phyloP scores from a whole-genome alignment of 2,888 invertebrate species.

The Aspidiotus destructor region DNA sequence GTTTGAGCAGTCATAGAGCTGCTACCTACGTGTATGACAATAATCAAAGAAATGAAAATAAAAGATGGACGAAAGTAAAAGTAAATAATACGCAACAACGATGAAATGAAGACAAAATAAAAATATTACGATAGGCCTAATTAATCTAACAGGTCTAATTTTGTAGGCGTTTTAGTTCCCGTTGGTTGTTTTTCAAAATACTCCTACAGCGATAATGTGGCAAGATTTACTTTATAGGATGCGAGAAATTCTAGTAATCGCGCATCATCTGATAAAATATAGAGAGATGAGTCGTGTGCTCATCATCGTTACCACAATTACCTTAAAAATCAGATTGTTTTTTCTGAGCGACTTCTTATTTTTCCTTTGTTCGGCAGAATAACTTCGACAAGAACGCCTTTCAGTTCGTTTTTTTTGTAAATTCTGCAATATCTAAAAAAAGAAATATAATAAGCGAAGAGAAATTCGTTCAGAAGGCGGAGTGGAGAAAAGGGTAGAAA shows the following conservation, averaged over 20 bases:
- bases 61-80: too few species aligned
- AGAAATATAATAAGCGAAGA: conserved; percentile 38
- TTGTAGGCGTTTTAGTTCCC: conserved; percentile 28
- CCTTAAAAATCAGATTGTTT: conserved; percentile 98
- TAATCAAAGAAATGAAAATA: too few species aligned
- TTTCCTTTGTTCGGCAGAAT: conserved; percentile 60
- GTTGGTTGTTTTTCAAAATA: conserved; percentile 18
- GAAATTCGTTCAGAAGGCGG: conserved; percentile 39
- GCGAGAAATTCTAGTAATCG: conserved; percentile 19
- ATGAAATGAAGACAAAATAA: too few species aligned
- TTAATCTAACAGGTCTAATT: conserved; percentile 14
- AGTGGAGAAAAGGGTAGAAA: conserved; percentile 36
- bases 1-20: too few species aligned
- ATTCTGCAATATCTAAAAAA: conserved; percentile 97
- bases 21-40: too few species aligned
- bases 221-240: conserved; percentile 10
- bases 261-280: conserved; percentile 13
- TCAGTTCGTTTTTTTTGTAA: conserved; percentile 98
- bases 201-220: conserved; percentile 20
- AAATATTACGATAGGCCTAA: too few species aligned
- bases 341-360: conserved; percentile 87
- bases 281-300: conserved; percentile 28
- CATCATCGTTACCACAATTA: conserved; percentile 50
- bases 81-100: too few species aligned
- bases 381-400: conserved; percentile 92